phyloP scores from a whole-genome alignment of 1,140 invertebrate genomes.

The Scaptomyza graminum region DNA sequence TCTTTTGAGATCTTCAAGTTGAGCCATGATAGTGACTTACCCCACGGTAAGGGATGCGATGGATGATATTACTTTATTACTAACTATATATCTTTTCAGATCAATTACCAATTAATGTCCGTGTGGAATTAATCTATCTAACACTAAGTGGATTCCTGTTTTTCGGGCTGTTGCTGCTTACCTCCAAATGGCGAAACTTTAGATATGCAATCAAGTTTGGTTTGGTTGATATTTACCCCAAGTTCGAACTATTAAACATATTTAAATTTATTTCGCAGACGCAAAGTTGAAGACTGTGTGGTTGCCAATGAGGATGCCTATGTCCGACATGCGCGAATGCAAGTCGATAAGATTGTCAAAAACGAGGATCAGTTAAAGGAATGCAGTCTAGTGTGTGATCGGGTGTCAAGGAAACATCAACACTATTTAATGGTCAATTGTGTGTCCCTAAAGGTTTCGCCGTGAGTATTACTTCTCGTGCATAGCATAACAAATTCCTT shows the following conservation, averaged over 20 bases:
- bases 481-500: no score
- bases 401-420: constrained; percentile 2
- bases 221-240: not conserved
- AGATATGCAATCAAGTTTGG: constrained; percentile 29
- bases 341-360: not conserved
- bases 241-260: not conserved
- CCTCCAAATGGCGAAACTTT: not conserved
- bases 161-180: constrained; percentile 15
- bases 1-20: not conserved
- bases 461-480: constrained; percentile 40
- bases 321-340: not conserved
- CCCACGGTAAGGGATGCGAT: no score
- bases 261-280: not conserved
- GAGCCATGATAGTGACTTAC: no score
- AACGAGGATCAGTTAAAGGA: not conserved
- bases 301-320: constrained; percentile 1
- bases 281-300: not conserved
- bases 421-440: not conserved
- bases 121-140: not conserved
- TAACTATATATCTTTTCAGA: not conserved
- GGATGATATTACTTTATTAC: no score
- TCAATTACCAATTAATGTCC: not conserved
- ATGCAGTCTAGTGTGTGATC: constrained; percentile 24
- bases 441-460: constrained; percentile 35
- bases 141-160: constrained; percentile 3